A percentile compares a stretch with the other conserved stretches of the same genome.
These are phyloP conservation scores for Zaprionus bogoriensis DNA, from an alignment of 2,888 invertebrate species.

Conservation along the genomic window DNA sequence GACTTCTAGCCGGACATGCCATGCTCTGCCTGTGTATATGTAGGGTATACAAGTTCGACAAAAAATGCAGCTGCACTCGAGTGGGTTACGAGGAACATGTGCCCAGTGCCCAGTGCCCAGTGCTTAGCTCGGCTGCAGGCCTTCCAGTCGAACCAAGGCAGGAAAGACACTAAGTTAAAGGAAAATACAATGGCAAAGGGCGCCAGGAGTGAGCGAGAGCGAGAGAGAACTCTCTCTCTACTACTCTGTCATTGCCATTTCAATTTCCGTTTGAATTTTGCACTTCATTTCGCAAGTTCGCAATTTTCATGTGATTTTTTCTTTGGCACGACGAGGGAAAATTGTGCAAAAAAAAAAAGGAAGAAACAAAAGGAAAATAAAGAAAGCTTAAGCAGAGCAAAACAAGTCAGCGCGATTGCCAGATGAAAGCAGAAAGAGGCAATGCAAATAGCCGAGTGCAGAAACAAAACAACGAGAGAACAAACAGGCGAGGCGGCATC, in stretches of 20 bases:
- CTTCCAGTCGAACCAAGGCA: conserved; percentile 25
- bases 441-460: conserved; percentile 65
- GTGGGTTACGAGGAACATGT: conserved; percentile 41
- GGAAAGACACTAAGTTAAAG: conserved; percentile 46
- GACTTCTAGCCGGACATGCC: too few relatives aligned
- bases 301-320: conserved; percentile 69
- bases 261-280: conserved; percentile 80
- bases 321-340: conserved; percentile 1
- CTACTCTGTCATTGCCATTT: conserved; percentile 79
- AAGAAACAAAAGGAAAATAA: conserved; percentile 5
- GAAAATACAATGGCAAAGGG: conserved; percentile 22
- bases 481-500: neutral
- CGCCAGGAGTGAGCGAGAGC: neutral
- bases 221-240: conserved; percentile 34
- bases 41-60: conserved; percentile 14
- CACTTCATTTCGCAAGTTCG: conserved; percentile 80
- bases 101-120: conserved; percentile 29
- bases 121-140: conserved; percentile 10
- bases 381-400: conserved; percentile 29
- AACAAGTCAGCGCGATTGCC: conserved; percentile 41
- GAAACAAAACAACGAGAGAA: conserved; percentile 43
- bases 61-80: conserved; percentile 41
- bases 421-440: conserved; percentile 51
- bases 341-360: neutral
- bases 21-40: too few relatives aligned